phyloP scores from a whole-genome alignment of 2,888 invertebrate genomes.

The Drosophila nr. medialis region DNA sequence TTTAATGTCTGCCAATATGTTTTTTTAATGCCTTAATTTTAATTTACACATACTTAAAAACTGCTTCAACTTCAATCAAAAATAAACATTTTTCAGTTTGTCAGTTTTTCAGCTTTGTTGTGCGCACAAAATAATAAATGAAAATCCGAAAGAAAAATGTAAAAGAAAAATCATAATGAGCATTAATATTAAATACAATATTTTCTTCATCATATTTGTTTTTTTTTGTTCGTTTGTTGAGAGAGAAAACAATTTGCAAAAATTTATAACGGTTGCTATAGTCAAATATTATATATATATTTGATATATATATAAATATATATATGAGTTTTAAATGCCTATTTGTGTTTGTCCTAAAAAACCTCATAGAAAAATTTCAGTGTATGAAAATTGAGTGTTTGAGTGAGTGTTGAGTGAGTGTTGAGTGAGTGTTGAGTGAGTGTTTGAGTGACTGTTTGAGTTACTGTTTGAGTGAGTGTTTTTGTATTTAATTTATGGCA shows the following conservation, averaged over 20 bases:
- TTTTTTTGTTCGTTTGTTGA: constrained; percentile 21
- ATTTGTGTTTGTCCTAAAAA: constrained; percentile 65
- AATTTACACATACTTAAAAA: constrained; percentile 55
- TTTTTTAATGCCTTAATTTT: constrained; percentile 47
- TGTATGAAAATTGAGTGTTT: constrained; percentile 34
- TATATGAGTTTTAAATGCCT: constrained; percentile 63
- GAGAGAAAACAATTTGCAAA: constrained; percentile 17
- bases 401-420: constrained; percentile 23
- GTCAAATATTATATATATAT: constrained; percentile 8
- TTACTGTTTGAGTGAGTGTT: constrained; percentile 13
- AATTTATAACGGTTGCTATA: neutral
- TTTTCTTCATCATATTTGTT: constrained; percentile 11
- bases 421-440: neutral
- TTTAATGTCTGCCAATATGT: constrained; percentile 60
- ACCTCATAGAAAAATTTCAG: constrained; percentile 64
- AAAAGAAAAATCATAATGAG: constrained; percentile 39
- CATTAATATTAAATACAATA: constrained; percentile 51
- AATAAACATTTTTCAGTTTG: neutral
- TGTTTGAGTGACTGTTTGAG: constrained; percentile 19
- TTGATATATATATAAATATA: constrained; percentile 23
- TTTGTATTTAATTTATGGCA: constrained; percentile 67
- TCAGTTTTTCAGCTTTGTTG: constrained; percentile 43
- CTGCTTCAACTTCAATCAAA: constrained; percentile 36
- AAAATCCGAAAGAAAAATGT: constrained; percentile 17
- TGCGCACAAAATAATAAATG: constrained; percentile 60